Conservation (phyloP, 2,797 vertebrate genomes). For the Cichlasoma orientale region DNA sequence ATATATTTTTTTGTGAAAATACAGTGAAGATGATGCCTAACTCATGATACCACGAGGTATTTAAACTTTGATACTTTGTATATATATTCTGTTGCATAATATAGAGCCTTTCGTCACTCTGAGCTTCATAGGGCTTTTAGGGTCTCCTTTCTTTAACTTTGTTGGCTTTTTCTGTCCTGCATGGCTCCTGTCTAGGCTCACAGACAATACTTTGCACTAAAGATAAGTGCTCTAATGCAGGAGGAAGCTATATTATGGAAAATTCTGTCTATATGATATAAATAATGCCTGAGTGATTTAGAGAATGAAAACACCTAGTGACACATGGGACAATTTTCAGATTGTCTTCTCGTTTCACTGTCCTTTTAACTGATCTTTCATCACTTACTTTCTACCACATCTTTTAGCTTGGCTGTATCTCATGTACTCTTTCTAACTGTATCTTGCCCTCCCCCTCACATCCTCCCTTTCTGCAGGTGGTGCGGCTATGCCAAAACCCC, state of each 20-base stretch:
- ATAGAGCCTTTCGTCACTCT: background rate
- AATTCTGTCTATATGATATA: conserved; percentile 17
- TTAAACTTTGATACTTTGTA: background rate
- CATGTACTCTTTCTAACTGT: conserved; percentile 18
- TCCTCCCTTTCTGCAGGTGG: conserved; percentile 84
- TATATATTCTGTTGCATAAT: conserved; percentile 28
- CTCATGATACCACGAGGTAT: background rate
- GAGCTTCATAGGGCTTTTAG: conserved; percentile 27
- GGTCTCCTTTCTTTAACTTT: conserved; percentile 13
- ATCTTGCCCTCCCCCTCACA: conserved; percentile 34
- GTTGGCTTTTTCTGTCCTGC: conserved; percentile 31
- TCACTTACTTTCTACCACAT: background rate
- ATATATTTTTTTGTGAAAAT: conserved; percentile 2
- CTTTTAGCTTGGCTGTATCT: background rate
- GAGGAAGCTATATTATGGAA: conserved; percentile 8
- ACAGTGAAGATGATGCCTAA: background rate
- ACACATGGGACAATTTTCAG: background rate
- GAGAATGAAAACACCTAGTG: background rate
- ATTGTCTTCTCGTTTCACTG: background rate
- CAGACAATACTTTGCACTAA: conserved; percentile 27
- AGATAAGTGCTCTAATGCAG: conserved; percentile 29
- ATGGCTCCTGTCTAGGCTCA: conserved; percentile 13
- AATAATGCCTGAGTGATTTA: conserved; percentile 6
- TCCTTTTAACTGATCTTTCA: background rate
- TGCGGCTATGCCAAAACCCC: conserved; percentile 96